These are phyloP conservation scores for Schrankia costaestrigalis DNA, from an alignment of 2,888 invertebrate genomes.

Conservation along the genomic window DNA sequence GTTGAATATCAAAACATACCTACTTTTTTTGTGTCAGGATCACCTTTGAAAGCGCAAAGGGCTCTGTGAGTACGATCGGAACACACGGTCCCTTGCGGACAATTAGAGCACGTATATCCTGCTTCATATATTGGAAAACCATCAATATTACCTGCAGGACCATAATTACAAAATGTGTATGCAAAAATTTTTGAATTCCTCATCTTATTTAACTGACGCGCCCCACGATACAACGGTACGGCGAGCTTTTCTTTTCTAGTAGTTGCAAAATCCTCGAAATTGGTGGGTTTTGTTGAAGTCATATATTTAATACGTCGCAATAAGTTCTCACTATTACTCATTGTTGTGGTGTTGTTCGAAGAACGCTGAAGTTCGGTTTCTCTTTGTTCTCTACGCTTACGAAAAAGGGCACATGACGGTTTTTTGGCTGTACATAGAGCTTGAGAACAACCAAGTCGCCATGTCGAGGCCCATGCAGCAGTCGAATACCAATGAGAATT, in stretches of 20 bases:
- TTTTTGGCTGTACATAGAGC: conserved; percentile 62
- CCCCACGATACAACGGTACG: too few species aligned
- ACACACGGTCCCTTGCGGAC: conserved; percentile 65
- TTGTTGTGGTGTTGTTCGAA: background rate
- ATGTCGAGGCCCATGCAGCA: conserved; percentile 72
- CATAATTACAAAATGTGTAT: conserved; percentile 72
- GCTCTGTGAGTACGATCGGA: conserved; percentile 64
- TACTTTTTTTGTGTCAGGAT: conserved; percentile 45
- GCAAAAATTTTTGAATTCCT: conserved; percentile 58
- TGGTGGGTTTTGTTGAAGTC: conserved; percentile 33
- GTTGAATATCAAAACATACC: too few species aligned
- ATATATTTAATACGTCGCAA: conserved; percentile 57
- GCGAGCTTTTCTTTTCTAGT: conserved; percentile 23
- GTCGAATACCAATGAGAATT: conserved; percentile 70
- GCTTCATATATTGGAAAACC: conserved; percentile 72
- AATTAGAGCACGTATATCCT: conserved; percentile 58
- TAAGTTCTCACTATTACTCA: conserved; percentile 41
- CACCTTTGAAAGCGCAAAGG: conserved; percentile 56
- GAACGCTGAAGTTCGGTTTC: background rate
- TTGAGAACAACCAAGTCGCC: conserved; percentile 71
- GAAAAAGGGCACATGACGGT: conserved; percentile 55
- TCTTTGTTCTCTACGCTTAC: conserved; percentile 43
- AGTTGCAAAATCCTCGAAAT: conserved; percentile 49
- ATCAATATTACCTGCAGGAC: conserved; percentile 71
- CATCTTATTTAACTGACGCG: too few species aligned